Evolutionary conservation across 2,113 vertebrate genomes (phyloP).

Genomic region (Microcebus tavaratra): DNA sequence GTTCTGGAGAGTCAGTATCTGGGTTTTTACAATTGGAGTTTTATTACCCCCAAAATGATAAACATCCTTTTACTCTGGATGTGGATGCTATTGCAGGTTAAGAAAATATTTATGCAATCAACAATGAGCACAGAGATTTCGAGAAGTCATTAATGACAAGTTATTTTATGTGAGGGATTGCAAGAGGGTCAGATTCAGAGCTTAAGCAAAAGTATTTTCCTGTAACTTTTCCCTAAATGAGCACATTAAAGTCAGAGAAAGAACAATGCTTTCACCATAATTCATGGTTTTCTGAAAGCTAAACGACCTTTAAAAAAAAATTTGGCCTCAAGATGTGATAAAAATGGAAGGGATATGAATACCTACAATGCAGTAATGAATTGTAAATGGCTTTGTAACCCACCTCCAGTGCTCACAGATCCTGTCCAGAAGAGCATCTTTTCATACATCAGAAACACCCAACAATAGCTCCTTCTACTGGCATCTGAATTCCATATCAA

Average conservation of each 20-base stretch:
- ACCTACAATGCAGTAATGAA: slow-evolving; percentile 69
- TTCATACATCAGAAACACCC: slow-evolving; percentile 14
- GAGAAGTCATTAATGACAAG: slow-evolving; percentile 64
- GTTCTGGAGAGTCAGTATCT: background rate
- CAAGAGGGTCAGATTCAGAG: slow-evolving; percentile 48
- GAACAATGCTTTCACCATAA: slow-evolving; percentile 72
- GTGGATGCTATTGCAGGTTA: slow-evolving; percentile 54
- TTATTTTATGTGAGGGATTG: slow-evolving; percentile 57
- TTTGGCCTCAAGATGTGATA: slow-evolving; percentile 71
- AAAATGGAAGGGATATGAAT: slow-evolving; percentile 73
- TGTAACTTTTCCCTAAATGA: slow-evolving; percentile 77
- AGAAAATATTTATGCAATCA: slow-evolving; percentile 65
- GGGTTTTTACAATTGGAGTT: slow-evolving; percentile 53
- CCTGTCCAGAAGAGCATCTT: slow-evolving; percentile 56
- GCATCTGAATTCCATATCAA: slow-evolving; percentile 59
- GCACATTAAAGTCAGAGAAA: slow-evolving; percentile 77
- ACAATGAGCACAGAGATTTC: slow-evolving; percentile 45
- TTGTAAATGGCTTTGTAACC: slow-evolving; percentile 74
- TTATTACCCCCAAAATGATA: slow-evolving; percentile 63
- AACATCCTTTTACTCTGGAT: slow-evolving; percentile 61
- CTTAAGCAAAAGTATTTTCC: slow-evolving; percentile 67
- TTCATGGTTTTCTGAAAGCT: slow-evolving; percentile 77
- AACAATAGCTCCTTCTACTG: slow-evolving; percentile 67
- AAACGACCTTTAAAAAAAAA: slow-evolving; percentile 73
- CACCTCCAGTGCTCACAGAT: slow-evolving; percentile 37